phyloP scores from a whole-genome alignment of 2,888 invertebrate genomes.

The Campaea margaritaria region DNA sequence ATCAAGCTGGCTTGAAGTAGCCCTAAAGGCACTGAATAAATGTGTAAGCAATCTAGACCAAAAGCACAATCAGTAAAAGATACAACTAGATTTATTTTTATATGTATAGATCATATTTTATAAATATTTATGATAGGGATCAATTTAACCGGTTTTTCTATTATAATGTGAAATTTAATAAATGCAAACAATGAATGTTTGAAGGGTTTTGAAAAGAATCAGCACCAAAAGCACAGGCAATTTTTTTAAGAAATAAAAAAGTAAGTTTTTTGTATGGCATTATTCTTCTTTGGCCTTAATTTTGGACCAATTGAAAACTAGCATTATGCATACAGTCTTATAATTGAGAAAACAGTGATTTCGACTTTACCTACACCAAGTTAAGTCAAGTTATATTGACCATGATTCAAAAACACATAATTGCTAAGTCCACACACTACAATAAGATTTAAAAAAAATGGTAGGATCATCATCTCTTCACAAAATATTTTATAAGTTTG shows the following conservation, averaged over 20 bases:
- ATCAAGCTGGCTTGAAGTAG: conserved; percentile 21
- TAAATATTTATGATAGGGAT: no score
- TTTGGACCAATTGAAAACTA: conserved; percentile 31
- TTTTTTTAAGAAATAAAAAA: conserved; percentile 9
- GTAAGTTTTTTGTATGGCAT: conserved; percentile 27
- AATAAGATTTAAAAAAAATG: not conserved
- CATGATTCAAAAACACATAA: conserved; percentile 21
- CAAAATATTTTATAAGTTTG: not conserved
- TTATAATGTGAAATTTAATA: no score
- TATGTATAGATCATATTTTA: no score
- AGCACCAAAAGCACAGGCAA: conserved; percentile 18
- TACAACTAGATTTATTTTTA: not conserved
- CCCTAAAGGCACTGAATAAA: conserved; percentile 28
- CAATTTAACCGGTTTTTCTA: no score
- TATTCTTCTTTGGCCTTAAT: conserved; percentile 39
- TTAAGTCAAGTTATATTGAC: conserved; percentile 5
- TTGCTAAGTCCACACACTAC: not conserved
- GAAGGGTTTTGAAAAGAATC: no score
- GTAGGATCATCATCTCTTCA: not conserved
- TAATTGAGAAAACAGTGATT: conserved; percentile 20
- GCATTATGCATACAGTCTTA: conserved; percentile 31
- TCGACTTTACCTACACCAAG: conserved; percentile 17
- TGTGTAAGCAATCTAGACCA: no score
- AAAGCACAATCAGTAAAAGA: no score
- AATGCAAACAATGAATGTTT: no score